Base-by-base conservation (phyloP, 64 coral and sea anemone genomes). In the Stichodactyla helianthus region DNA sequence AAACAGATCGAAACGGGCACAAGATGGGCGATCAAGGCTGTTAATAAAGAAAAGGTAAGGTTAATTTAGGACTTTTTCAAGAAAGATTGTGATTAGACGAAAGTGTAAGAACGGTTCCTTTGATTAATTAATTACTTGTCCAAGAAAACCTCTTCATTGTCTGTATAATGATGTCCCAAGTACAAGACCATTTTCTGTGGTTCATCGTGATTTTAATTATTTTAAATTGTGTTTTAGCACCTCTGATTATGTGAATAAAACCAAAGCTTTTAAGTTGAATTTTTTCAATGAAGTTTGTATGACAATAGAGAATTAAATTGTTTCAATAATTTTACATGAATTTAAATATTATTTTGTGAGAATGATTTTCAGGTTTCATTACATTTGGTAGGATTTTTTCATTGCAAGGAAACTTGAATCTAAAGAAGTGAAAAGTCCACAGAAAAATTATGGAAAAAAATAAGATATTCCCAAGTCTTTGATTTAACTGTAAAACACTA, bases 1-100 rank as follows among this genome's bases (percentile, higher is more conserved):
- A 89, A 52, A 6, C 91, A 94, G 63, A 92, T 79, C 91, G 82
- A 31, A 90, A 90, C 88, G 59, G 97, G 93, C 16, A 77, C 82
- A 82, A 87, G 76, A 65, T 95, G 85, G 90, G 97, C 97, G 53
- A 89, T 99, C 13, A 99, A 99, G 62, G 93, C 97, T 15, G 93
- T 99, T 19, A 99, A 99, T 82, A 99, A 99, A 88, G 97, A 99
- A 89, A 99, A 99, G 88, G 97, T 99, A 89, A 88, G 89, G 19
- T 79, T 79, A 16, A 50, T 79, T 53, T 79, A 53, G 77, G 14
- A 51, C 35, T 50, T 26, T 71, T 71, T 23, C 7, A 71, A 26
- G 22, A 7, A 8, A 71, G 23, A 71, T 26, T 71, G 10, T 25
- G 5, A 18, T 26, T 19, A 11, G 22, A 71, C 20, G 8, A 25